phyloP scores from a whole-genome alignment of 2,888 invertebrate species.

The Spilarctia lutea region DNA sequence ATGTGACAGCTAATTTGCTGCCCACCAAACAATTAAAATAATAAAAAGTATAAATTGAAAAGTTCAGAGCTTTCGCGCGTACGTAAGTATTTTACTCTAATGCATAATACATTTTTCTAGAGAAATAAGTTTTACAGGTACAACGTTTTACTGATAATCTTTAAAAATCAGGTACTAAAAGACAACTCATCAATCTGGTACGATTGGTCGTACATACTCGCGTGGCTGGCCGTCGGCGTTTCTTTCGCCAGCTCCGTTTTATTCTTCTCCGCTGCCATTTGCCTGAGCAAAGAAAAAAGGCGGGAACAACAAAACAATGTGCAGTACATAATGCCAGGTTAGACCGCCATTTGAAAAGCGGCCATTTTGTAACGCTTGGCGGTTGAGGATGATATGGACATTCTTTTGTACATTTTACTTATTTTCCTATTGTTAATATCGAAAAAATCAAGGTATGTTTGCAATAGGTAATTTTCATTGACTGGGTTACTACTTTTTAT shows the following conservation, averaged over 20 bases:
- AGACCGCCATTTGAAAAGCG: slow-evolving; percentile 75
- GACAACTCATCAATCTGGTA: slow-evolving; percentile 91
- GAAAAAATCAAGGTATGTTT: slow-evolving; percentile 17
- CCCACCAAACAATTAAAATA: neutral
- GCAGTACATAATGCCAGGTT: slow-evolving; percentile 97
- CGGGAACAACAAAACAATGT: slow-evolving; percentile 92
- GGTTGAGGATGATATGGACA: slow-evolving; percentile 56
- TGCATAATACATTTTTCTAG: neutral
- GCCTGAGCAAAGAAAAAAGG: slow-evolving; percentile 91
- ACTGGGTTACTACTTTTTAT: neutral
- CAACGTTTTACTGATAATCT: slow-evolving; percentile 12
- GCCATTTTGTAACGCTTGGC: slow-evolving; percentile 79
- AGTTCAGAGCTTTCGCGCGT: neutral
- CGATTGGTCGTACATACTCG: slow-evolving; percentile 95
- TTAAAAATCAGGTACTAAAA: slow-evolving; percentile 88
- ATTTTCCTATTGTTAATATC: slow-evolving; percentile 31
- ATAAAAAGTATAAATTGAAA: neutral
- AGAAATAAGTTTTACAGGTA: neutral
- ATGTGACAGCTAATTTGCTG: too few relatives aligned
- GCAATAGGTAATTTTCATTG: slow-evolving; percentile 9
- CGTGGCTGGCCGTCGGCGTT: slow-evolving; percentile 93
- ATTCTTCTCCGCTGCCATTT: slow-evolving; percentile 93
- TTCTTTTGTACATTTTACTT: slow-evolving; percentile 57
- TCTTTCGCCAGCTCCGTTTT: slow-evolving; percentile 91
- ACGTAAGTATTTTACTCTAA: neutral